These are phyloP conservation scores for Sialis lutaria DNA, from an alignment of 2,888 invertebrate genomes.

Conservation along the genomic window DNA sequence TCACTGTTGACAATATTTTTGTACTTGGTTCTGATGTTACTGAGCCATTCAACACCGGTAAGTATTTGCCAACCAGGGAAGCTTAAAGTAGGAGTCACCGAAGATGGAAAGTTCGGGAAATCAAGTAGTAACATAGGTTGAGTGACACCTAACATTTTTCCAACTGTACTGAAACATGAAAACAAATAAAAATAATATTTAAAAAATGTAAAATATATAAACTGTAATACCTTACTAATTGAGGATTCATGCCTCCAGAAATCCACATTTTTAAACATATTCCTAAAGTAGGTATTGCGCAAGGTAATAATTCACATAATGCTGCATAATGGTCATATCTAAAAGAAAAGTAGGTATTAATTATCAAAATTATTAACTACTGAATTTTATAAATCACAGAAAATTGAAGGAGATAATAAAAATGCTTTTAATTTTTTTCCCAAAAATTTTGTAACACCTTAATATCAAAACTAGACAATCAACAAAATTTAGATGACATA, in stretches of 20 bases:
- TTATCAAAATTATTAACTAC: constrained; percentile 3
- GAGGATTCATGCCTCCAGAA: constrained; percentile 26
- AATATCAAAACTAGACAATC: constrained; percentile 1
- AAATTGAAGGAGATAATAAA: constrained; percentile 1
- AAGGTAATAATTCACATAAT: constrained; percentile 48
- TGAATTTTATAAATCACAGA: background rate
- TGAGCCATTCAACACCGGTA: constrained; percentile 30
- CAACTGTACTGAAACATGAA: constrained; percentile 16
- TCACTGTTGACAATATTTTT: constrained; percentile 31
- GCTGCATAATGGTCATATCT: constrained; percentile 61
- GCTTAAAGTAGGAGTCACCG: constrained; percentile 26
- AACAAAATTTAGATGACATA: background rate
- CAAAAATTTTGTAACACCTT: background rate
- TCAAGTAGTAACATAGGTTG: constrained; percentile 23
- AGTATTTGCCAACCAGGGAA: constrained; percentile 32
- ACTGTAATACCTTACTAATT: constrained; percentile 4
- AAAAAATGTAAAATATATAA: background rate
- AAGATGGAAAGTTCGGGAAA: constrained; percentile 23
- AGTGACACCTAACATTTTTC: constrained; percentile 25
- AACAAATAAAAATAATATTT: background rate
- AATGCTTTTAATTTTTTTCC: background rate
- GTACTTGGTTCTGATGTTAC: constrained; percentile 30
- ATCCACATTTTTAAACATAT: constrained; percentile 39
- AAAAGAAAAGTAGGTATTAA: constrained; percentile 10
- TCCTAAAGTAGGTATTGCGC: constrained; percentile 41